Base-by-base conservation (phyloP, 2,888 invertebrate genomes). In the Cyclophora albipunctata region DNA sequence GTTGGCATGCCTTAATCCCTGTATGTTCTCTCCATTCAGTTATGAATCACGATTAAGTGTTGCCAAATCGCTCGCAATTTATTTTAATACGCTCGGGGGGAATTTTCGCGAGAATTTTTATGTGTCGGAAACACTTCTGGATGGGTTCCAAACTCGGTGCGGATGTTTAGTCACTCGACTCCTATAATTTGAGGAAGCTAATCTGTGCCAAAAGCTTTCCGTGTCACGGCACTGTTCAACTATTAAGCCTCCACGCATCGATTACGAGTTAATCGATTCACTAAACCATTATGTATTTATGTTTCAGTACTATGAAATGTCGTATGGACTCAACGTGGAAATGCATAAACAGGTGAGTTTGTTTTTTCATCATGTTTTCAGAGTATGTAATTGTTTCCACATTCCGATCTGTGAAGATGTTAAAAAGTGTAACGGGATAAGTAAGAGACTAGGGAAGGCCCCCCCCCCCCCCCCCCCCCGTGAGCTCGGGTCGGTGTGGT, bases 261-360 rank as follows among this genome's bases (percentile, higher is more conserved):
- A 71, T 65, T 66, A 63, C 46, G 48, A 47, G 52, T 49, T 78
- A 72, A 78, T 72, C 71, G 74, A 73, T 71, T 65, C 46, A 66
- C 75, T 81, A 78, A 83, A 74, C 64, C 62, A 74, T 60, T 68
- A n/a, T n/a, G n/a, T n/a, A 65, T 88, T 88, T 90, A 77, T 90
- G 86, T 95, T 95, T 74, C 94, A 97, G 96, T 98, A 97, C 90
- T 97, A 97, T 91, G 98, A 98, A 92, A 97, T 98, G 97, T 97
- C 97, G 52, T 97, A 97, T 90, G 97, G 97, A 72, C 93, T 98
- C 88, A 97, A 97, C 90, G 96, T 96, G 81, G 98, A 98, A 91
- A 96, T 98, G 96, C 97, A 97, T 89, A 98, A 98, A 92, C 97
- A 98, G 94, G 96, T 96, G 90, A 90, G 92, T 81, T 63, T 59